Percentiles rank a stretch among this genome's conserved stretches.
Conservation (phyloP, 2,113 vertebrate genomes). For the Tursiops truncatus region DNA sequence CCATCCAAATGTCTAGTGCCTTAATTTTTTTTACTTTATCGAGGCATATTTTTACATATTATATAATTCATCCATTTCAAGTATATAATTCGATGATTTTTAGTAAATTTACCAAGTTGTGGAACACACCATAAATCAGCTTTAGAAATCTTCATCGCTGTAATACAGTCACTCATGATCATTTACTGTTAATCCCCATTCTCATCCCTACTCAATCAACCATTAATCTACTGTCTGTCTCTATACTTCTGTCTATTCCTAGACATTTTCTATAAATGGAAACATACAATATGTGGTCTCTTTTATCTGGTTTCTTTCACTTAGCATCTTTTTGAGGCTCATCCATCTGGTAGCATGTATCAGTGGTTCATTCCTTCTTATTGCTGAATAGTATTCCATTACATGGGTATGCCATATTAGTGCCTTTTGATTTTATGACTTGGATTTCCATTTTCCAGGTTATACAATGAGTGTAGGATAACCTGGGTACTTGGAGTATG, state of each 20-base stretch:
- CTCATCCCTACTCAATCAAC: background rate
- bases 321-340: background rate
- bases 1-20: conserved; percentile 16
- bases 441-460: conserved; percentile 11
- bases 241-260: background rate
- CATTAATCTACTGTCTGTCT: background rate
- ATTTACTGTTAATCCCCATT: background rate
- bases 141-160: background rate
- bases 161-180: background rate
- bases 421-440: background rate
- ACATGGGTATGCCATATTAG: background rate
- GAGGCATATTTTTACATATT: conserved; percentile 29
- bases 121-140: background rate
- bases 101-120: background rate
- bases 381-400: background rate
- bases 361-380: background rate
- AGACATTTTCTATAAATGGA: conserved; percentile 12
- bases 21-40: conserved; percentile 21
- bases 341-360: background rate
- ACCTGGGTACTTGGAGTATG: background rate
- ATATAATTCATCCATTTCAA: conserved; percentile 26
- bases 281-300: background rate
- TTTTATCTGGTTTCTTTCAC: background rate
- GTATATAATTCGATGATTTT: background rate
- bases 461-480: background rate